Percentiles rank a stretch among this genome's conserved stretches.
These are phyloP conservation scores for Maniola hyperantus DNA, from an alignment of 2,888 invertebrate species.

Conservation along the genomic window DNA sequence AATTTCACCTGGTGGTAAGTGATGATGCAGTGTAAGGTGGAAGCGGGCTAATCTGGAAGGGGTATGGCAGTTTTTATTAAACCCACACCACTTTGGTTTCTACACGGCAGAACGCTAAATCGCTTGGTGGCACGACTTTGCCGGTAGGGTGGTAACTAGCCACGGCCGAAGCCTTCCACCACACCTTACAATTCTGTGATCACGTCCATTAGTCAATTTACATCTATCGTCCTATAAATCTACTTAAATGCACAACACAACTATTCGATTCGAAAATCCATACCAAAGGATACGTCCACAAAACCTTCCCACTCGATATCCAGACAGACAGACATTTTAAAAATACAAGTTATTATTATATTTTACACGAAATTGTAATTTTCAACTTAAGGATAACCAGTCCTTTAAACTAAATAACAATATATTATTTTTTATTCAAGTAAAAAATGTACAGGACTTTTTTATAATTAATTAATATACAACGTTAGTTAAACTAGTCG, in stretches of 20 bases:
- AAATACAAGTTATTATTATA: conserved; percentile 25
- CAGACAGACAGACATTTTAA: conserved; percentile 28
- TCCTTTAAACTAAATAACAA: conserved; percentile 40
- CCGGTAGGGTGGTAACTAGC: too few species aligned
- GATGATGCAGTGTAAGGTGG: too few species aligned
- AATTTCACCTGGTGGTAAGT: too few species aligned
- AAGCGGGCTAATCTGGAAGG: too few species aligned
- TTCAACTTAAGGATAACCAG: conserved; percentile 41
- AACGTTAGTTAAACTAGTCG: too few species aligned
- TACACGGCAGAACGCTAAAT: too few species aligned
- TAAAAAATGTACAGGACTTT: conserved; percentile 21
- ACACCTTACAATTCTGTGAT: too few species aligned
- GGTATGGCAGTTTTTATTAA: too few species aligned
- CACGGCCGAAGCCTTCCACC: too few species aligned
- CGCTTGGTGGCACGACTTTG: too few species aligned
- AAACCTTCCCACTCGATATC: conserved; percentile 16
- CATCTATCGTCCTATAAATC: conserved; percentile 20
- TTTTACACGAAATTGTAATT: conserved; percentile 34
- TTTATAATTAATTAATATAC: too few species aligned
- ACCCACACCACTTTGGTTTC: too few species aligned
- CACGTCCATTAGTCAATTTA: background rate
- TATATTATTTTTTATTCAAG: conserved; percentile 11
- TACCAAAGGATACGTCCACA: conserved; percentile 25
- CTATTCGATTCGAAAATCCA: background rate
- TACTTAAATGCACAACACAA: conserved; percentile 27